phyloP scores from a whole-genome alignment of 37 sponge, comb jelly and placozoan genomes.

The Halisarca cf. caerulea region DNA sequence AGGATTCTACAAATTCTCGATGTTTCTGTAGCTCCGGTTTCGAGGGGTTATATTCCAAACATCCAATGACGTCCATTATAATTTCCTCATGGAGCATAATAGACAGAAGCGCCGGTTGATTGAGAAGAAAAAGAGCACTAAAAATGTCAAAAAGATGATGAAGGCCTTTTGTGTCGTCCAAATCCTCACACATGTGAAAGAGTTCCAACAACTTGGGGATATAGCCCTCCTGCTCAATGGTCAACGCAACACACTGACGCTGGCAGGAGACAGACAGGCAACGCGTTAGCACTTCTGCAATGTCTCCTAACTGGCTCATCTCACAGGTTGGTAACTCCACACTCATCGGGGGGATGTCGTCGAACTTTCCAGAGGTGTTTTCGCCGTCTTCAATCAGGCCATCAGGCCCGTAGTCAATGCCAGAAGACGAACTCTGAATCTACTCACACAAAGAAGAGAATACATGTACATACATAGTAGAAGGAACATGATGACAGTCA shows the following conservation, averaged over 20 bases:
- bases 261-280: constrained; percentile 16
- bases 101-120: constrained; percentile 70
- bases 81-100: constrained; percentile 64
- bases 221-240: constrained; percentile 80
- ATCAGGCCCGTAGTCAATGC: constrained; percentile 11
- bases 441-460: constrained; percentile 2
- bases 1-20: constrained; percentile 76
- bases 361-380: constrained; percentile 33
- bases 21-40: constrained; percentile 68
- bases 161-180: constrained; percentile 85
- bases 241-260: constrained; percentile 47
- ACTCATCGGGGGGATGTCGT: constrained; percentile 17
- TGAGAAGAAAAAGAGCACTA: constrained; percentile 82
- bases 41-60: constrained; percentile 88
- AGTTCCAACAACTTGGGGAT: constrained; percentile 85
- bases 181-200: constrained; percentile 97
- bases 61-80: constrained; percentile 88
- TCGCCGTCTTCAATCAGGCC: constrained; percentile 48
- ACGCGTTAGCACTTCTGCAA: constrained; percentile 56
- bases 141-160: constrained; percentile 87
- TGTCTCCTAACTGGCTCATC: constrained; percentile 77
- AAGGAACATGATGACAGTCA: no score
- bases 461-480: no score
- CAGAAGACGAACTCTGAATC: constrained; percentile 53
- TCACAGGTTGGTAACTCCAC: constrained; percentile 94